Conservation (phyloP, 2,888 invertebrate species). For the Thysanoteuthis rhombus region DNA sequence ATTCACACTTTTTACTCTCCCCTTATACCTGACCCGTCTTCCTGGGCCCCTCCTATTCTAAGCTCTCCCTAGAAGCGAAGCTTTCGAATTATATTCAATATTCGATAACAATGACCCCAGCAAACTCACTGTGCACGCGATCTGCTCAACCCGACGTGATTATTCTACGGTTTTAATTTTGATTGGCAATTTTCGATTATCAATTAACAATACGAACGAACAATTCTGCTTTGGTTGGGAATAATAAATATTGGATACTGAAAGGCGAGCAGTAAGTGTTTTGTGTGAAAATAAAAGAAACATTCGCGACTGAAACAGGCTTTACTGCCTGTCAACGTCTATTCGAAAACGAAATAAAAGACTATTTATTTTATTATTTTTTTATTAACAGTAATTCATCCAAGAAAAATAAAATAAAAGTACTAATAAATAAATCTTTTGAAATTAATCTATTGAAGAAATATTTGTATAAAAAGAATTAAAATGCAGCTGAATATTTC, state of each 20-base stretch:
- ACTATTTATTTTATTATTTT: background rate
- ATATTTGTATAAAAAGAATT: background rate
- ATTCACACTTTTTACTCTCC: background rate
- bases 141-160: background rate
- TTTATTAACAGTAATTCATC: background rate
- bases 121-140: background rate
- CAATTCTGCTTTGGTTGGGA: background rate
- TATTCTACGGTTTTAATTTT: background rate
- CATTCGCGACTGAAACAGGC: background rate
- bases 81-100: background rate
- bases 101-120: background rate
- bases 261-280: background rate
- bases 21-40: background rate
- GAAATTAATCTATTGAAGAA: background rate
- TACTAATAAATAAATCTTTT: background rate
- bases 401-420: background rate
- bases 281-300: background rate
- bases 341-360: background rate
- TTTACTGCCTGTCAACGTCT: background rate
- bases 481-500: background rate
- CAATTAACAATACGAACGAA: background rate
- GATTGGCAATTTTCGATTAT: slow-evolving; percentile 12
- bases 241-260: background rate
- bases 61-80: background rate
- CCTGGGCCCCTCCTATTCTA: background rate